phyloP scores from a whole-genome alignment of 2,888 invertebrate genomes.

The Philonicus albiceps region DNA sequence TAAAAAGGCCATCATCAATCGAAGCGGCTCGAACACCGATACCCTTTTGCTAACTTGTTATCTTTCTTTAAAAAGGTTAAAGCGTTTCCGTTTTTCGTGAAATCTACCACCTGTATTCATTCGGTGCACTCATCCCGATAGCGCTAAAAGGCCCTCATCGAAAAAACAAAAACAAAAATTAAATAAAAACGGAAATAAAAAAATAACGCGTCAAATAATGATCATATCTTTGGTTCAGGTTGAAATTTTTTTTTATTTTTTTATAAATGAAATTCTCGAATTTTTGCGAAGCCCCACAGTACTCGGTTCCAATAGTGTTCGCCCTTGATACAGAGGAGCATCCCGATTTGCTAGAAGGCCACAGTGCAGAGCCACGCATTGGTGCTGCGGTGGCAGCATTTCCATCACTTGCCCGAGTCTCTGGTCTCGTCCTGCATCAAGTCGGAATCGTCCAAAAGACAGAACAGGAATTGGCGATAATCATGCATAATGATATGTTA shows the following conservation, averaged over 20 bases:
- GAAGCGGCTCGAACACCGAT: not conserved
- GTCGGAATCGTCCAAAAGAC: slow-evolving; percentile 13
- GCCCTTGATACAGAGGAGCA: not conserved
- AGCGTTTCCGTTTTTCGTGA: not conserved
- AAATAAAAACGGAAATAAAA: not conserved
- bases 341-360: not conserved
- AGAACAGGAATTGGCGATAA: slow-evolving; percentile 28
- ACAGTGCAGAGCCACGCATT: not conserved
- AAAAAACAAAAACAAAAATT: too few species aligned
- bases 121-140: not conserved
- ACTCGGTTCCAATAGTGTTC: not conserved
- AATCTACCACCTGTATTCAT: not conserved
- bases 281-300: not conserved
- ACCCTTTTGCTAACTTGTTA: not conserved
- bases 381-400: slow-evolving; percentile 1
- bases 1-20: not conserved
- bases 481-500: slow-evolving; percentile 43
- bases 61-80: not conserved
- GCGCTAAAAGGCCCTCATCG: not conserved
- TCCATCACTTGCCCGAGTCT: slow-evolving; percentile 8
- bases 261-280: not conserved
- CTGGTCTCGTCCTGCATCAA: slow-evolving; percentile 1
- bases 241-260: not conserved
- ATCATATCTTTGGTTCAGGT: not conserved
- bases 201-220: not conserved